phyloP scores from a whole-genome alignment of 1,140 invertebrate species.

The Sarcophaga peregrina region DNA sequence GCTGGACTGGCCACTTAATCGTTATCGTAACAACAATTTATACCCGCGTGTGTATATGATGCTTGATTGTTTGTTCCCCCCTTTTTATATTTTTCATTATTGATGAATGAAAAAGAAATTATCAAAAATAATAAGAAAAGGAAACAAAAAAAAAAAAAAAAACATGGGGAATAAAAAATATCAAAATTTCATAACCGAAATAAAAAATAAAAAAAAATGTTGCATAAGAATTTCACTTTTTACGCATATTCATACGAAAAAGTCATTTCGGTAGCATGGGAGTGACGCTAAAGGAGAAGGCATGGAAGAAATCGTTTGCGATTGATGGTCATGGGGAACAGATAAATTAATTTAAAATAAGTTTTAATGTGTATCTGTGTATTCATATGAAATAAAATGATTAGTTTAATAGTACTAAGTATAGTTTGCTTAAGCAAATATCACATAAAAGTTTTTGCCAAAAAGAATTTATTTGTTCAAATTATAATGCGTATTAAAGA shows the following conservation, averaged over 20 bases:
- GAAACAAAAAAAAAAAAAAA: neutral
- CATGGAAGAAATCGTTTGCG: neutral
- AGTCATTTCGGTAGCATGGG: neutral
- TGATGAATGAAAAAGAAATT: slow-evolving; percentile 11
- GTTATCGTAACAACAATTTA: neutral
- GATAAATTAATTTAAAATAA: neutral
- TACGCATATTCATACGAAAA: neutral
- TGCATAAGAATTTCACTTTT: slow-evolving; percentile 10
- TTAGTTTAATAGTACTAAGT: neutral
- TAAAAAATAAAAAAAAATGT: neutral
- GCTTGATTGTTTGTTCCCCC: neutral
- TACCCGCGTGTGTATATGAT: neutral
- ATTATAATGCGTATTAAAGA: neutral
- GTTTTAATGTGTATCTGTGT: neutral
- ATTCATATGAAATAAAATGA: no score
- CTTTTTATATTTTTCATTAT: neutral
- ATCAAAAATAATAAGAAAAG: slow-evolving; percentile 7
- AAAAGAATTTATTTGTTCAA: neutral
- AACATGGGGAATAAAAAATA: neutral
- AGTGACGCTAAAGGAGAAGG: no score
- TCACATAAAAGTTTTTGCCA: neutral
- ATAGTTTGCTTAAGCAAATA: no score
- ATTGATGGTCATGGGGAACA: neutral
- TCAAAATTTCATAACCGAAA: neutral
- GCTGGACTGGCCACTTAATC: neutral